phyloP scores from a whole-genome alignment of 2,797 vertebrate genomes.

The Thamnophis elegans region DNA sequence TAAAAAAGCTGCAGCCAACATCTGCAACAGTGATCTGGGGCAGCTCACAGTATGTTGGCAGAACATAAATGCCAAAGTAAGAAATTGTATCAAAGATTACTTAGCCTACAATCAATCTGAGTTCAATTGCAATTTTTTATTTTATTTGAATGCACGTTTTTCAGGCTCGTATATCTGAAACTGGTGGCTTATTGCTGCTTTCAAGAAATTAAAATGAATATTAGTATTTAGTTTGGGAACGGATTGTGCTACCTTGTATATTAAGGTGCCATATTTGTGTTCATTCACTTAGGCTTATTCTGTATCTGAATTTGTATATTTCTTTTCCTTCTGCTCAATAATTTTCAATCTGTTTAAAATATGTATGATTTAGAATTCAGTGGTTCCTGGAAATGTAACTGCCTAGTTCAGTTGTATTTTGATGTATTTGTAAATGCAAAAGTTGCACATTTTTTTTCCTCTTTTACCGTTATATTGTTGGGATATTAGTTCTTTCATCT shows the following conservation, averaged over 20 bases:
- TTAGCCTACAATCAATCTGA: neutral
- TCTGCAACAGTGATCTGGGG: neutral
- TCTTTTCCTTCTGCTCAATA: conserved; percentile 32
- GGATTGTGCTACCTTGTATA: conserved; percentile 19
- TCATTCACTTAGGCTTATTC: conserved; percentile 17
- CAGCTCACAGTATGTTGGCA: neutral
- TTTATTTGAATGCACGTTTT: conserved; percentile 3
- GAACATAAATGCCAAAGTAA: neutral
- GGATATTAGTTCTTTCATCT: conserved; percentile 9
- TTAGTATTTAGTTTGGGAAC: conserved; percentile 43
- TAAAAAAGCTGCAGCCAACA: neutral
- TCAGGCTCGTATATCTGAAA: conserved; percentile 32
- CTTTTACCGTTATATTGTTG: conserved; percentile 8
- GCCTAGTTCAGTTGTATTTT: conserved; percentile 28
- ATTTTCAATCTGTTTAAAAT: conserved; percentile 29
- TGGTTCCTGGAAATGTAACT: conserved; percentile 30
- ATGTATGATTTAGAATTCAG: conserved; percentile 39
- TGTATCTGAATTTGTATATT: conserved; percentile 47
- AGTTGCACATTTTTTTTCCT: conserved; percentile 20
- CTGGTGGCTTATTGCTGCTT: conserved; percentile 28
- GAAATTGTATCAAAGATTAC: neutral
- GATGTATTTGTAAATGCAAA: conserved; percentile 1
- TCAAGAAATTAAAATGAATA: conserved; percentile 34
- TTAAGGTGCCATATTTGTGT: conserved; percentile 29
- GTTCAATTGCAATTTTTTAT: neutral